Conservation (phyloP, 2,797 vertebrate genomes). For the Falco biarmicus region DNA sequence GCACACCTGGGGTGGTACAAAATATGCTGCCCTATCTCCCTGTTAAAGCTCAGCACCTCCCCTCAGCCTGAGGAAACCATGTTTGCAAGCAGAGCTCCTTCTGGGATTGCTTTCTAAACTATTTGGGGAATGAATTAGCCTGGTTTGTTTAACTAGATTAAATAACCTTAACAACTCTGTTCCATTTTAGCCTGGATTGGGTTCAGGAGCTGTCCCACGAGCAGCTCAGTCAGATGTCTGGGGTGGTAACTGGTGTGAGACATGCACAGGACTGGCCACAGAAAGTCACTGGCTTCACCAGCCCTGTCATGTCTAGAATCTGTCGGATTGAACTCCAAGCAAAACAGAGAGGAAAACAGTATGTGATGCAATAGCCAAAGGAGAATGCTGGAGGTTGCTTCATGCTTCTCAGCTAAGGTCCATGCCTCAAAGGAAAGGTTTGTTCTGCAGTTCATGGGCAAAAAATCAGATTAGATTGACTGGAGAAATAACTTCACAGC, state of each 20-base stretch:
- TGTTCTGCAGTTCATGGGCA: background rate
- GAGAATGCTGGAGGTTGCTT: background rate
- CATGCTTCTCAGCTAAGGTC: background rate
- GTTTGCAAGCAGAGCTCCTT: background rate
- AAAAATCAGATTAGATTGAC: background rate
- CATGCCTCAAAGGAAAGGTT: background rate
- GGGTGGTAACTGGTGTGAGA: background rate
- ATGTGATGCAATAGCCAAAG: background rate
- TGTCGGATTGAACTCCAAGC: background rate
- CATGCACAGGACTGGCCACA: background rate
- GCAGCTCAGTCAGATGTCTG: background rate
- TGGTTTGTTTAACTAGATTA: background rate
- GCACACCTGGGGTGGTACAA: background rate
- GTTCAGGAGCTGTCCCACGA: background rate
- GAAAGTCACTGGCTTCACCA: background rate
- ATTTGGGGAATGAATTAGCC: background rate
- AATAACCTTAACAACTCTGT: background rate
- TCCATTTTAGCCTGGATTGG: background rate
- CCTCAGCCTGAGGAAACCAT: background rate
- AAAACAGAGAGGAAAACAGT: background rate
- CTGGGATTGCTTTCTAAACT: background rate
- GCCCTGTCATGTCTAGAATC: background rate
- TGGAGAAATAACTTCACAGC: background rate
- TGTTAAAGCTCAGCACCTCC: background rate
- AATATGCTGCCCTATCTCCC: background rate